Percentiles rank a stretch among this genome's conserved stretches.
phyloP scores from a whole-genome alignment of 2,113 vertebrate genomes.

The Seriola aureovittata region DNA sequence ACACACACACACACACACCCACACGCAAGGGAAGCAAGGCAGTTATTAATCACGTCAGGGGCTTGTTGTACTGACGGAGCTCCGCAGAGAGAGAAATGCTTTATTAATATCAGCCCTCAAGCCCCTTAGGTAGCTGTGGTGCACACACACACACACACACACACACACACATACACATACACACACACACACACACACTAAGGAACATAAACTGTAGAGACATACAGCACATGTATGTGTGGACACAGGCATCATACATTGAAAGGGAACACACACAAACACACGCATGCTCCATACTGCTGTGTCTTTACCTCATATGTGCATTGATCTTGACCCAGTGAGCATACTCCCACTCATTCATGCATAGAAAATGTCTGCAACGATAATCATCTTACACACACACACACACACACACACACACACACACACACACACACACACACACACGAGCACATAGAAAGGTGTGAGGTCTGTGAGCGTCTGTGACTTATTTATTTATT shows the following conservation, averaged over 20 bases:
- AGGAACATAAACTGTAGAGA: slow-evolving; percentile 11
- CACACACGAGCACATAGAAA: neutral
- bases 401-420: slow-evolving; percentile 33
- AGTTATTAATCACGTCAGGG: slow-evolving; percentile 80
- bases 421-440: neutral
- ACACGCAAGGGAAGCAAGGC: slow-evolving; percentile 23
- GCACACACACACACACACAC: slow-evolving; percentile 31
- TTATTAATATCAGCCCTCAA: slow-evolving; percentile 77
- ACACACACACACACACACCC: slow-evolving; percentile 4
- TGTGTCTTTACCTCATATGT: slow-evolving; percentile 19
- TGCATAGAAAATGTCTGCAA: slow-evolving; percentile 50
- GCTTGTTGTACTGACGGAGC: slow-evolving; percentile 74
- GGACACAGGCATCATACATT: neutral
- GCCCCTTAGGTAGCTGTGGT: slow-evolving; percentile 29
- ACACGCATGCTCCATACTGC: slow-evolving; percentile 7
- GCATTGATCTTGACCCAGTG: slow-evolving; percentile 50
- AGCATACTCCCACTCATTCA: slow-evolving; percentile 39
- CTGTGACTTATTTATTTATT: slow-evolving; percentile 63
- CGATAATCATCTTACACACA: slow-evolving; percentile 39
- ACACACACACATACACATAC: slow-evolving; percentile 27
- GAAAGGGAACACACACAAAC: neutral
- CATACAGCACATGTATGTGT: slow-evolving; percentile 21
- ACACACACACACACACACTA: slow-evolving; percentile 10
- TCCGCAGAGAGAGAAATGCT: slow-evolving; percentile 78
- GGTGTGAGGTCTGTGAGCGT: slow-evolving; percentile 26